A percentile compares a stretch with the other conserved stretches of the same genome.
These are phyloP conservation scores for Noctilio leporinus DNA, from an alignment of 2,113 vertebrate species.

Conservation along the genomic window DNA sequence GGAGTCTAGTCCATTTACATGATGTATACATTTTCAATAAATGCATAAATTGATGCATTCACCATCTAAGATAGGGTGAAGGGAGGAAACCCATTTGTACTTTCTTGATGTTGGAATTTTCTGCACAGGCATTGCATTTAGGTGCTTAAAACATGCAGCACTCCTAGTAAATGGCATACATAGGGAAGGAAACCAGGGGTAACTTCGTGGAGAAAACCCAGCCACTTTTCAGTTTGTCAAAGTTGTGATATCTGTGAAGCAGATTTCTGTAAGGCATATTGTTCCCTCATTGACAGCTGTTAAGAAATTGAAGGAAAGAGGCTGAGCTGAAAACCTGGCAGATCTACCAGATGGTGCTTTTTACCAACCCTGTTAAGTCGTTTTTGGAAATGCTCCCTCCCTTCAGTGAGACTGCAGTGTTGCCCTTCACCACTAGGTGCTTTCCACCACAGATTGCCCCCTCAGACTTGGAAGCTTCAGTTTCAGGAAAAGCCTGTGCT, in stretches of 20 bases:
- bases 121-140: background rate
- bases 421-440: slow-evolving; percentile 32
- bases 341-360: background rate
- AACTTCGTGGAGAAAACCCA: background rate
- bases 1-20: background rate
- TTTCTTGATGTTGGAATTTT: background rate
- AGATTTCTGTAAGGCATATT: background rate
- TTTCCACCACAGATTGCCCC: background rate
- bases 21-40: slow-evolving; percentile 44
- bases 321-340: background rate
- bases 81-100: background rate
- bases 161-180: background rate
- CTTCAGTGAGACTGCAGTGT: background rate
- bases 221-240: background rate
- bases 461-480: background rate
- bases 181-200: background rate
- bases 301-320: background rate
- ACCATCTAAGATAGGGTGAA: background rate
- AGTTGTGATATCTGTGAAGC: background rate
- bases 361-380: background rate
- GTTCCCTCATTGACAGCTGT: background rate
- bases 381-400: background rate
- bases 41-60: slow-evolving; percentile 13
- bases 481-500: background rate
- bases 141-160: background rate